These are phyloP conservation scores for Smithornis capensis DNA, from an alignment of 2,113 vertebrate species.

Conservation along the genomic window DNA sequence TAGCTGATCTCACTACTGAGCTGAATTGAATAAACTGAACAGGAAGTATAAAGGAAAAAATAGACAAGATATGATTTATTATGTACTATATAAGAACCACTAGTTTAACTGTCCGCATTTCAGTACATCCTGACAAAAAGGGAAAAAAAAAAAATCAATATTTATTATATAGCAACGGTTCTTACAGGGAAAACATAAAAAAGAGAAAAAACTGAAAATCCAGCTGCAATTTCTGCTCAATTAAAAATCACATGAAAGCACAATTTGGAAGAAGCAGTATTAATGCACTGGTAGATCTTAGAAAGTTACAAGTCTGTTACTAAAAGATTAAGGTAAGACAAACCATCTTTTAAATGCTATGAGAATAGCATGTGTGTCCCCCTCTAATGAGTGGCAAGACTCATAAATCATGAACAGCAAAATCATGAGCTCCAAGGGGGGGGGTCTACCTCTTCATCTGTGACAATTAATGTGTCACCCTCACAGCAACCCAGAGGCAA, in stretches of 20 bases:
- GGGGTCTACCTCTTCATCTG: conserved; percentile 50
- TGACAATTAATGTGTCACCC: conserved; percentile 48
- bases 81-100: conserved; percentile 11
- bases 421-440: conserved; percentile 33
- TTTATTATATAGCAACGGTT: neutral
- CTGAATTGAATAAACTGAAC: conserved; percentile 44
- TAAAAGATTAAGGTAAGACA: neutral
- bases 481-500: conserved; percentile 45
- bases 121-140: conserved; percentile 4
- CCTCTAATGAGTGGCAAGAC: conserved; percentile 19
- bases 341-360: neutral
- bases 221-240: neutral
- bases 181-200: neutral
- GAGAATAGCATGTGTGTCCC: neutral
- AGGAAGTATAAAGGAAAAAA: conserved; percentile 41
- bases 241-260: neutral
- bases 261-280: neutral
- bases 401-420: conserved; percentile 43
- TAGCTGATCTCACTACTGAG: conserved; percentile 43
- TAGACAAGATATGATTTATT: conserved; percentile 59
- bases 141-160: neutral
- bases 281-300: neutral
- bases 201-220: neutral
- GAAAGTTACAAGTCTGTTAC: neutral
- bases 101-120: conserved; percentile 59